Percentiles rank a stretch among this genome's conserved stretches.
Conservation (phyloP, 2,797 vertebrate genomes). For the Vultur gryphus region DNA sequence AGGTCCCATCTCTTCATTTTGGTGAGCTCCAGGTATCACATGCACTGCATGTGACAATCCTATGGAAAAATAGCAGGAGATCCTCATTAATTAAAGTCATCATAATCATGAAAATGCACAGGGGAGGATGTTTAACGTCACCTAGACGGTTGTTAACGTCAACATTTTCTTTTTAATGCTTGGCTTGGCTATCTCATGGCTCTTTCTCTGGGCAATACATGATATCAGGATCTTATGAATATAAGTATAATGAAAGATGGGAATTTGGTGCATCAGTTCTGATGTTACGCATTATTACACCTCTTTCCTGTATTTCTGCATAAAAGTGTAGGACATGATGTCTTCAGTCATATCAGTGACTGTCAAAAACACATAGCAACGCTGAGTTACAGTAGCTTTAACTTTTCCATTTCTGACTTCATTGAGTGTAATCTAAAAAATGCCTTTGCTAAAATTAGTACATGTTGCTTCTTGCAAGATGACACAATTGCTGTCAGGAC, state of each 20-base stretch:
- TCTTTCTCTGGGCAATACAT: background rate
- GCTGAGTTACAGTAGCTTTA: background rate
- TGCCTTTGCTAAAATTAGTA: background rate
- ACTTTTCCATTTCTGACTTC: background rate
- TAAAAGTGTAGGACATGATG: background rate
- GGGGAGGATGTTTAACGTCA: background rate
- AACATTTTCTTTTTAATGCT: background rate
- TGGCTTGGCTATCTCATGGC: background rate
- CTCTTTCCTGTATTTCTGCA: background rate
- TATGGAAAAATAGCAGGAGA: background rate
- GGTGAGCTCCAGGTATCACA: background rate
- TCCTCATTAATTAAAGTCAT: background rate
- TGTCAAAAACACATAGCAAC: background rate
- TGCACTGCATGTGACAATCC: background rate
- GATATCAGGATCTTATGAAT: background rate
- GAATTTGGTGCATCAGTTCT: background rate
- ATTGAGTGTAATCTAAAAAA: background rate
- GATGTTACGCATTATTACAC: background rate
- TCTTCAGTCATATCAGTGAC: background rate
- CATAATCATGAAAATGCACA: background rate
- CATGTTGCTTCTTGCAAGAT: background rate
- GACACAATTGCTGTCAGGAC: background rate
- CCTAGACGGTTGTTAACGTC: background rate
- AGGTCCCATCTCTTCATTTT: background rate
- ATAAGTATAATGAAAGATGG: background rate